Evolutionary conservation across 2,797 vertebrate species (phyloP), one percentile per base, ranked within the genome.

Genomic region (Bradypus variegatus): DNA sequence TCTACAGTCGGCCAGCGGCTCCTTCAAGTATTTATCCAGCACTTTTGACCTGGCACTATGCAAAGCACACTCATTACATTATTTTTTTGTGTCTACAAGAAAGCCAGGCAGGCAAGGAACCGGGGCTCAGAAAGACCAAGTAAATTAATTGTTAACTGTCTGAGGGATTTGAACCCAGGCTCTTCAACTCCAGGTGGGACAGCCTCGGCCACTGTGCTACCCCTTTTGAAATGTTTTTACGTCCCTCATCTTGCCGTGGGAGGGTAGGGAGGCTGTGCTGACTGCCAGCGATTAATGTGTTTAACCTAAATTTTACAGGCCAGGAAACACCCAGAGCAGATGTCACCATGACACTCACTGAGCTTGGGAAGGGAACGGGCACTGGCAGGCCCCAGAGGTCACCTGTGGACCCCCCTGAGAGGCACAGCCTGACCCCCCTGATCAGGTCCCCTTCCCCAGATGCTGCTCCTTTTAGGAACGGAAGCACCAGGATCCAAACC

Each of bases 331-430:
- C 7, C 14, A 76, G 83, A 53, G 60, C 4, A 6, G 6, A n/a
- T 0, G 27, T 31, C 5, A 13, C 64, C 5, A 1, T 16, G 8
- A 58, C 8, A 23, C 1, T 21, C 33, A 1, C 0, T 1, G 36
- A 48, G 31, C 38, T 2, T 38, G 55, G 65, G 72, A 78, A 0
- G 0, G 36, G 31, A 48, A 45, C 11, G 31, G 62, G 75, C 27
- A 53, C 1, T 12, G 3, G 60, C 9, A 8, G 55, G 31, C 21
- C 53, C 50, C 33, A 8, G 21, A 5, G 65, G 65, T 48, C 36
- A 23, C 18, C 2, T 1, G 5, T 5, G 36, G 2, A 19, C 55
- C 27, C 21, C 38, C 64, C 19, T 0, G 38, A 77, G 25, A 38
- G 65, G 25, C 36, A 48, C 16, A 15, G 72, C 36, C 5, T 5